Evolutionary conservation across 1,140 invertebrate genomes (phyloP), one percentile per base, ranked within the genome.

Genomic region (Ectropis grisescens): DNA sequence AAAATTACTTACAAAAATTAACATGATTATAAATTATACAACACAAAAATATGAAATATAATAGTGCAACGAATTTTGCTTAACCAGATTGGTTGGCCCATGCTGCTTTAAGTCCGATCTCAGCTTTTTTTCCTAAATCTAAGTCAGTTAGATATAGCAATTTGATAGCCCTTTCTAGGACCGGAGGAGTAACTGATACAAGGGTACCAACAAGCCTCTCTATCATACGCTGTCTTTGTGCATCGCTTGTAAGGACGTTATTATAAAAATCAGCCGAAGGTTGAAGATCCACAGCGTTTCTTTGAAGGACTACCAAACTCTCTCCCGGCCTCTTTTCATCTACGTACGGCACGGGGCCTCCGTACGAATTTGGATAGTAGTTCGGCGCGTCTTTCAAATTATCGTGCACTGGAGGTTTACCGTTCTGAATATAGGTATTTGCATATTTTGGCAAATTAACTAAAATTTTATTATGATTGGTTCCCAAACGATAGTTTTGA

Each of bases 341-440:
- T 11, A 75, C 53, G 35, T 61, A 66, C 19, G 85, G 84, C 10
- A 83, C 58, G 0, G 93, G 93, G 0, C 94, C 94, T 33, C 75
- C 76, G 67, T 96, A 98, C 40, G 93, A 95, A 75, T 97, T 97
- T 0, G 96, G 96, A 76, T 86, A 95, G 65, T 97, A 97, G 74
- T 96, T 96, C 2, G 95, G 96, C 3, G 91, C 91, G 29, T 90
- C 91, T 41, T 78, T 88, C 85, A 90, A 85, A 47, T 87, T 89
- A 29, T 85, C 71, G 49, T 84, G 69, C 12, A 83, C 54, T 7
- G 85, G 81, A 82, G 88, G 88, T 10, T 83, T 67, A 1, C 96
- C 96, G 78, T 97, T 94, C 13, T 95, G 85, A 65, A 94, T 90
- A 65, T 92, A 95, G 57, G 94, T 94, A 31, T 75, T 82, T 1